Evolutionary conservation across 2,888 invertebrate species (phyloP), one percentile per base, ranked within the genome.

Genomic region (Galeopsomyia nigrocyanea): DNA sequence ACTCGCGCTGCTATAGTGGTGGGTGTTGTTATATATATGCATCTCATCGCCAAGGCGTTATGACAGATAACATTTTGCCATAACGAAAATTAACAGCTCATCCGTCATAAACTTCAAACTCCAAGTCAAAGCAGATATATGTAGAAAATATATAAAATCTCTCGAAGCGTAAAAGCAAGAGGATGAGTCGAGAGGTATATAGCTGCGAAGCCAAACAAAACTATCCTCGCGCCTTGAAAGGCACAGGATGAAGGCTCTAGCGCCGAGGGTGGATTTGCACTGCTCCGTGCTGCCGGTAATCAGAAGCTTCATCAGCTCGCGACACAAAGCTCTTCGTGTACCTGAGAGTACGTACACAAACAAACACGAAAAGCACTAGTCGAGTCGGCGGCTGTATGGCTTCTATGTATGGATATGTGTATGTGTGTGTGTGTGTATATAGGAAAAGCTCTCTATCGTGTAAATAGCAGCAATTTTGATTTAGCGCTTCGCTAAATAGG

Each of bases 401-500:
- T n/a, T n/a, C n/a, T n/a, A n/a, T n/a, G n/a, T n/a, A n/a, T n/a
- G n/a, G n/a, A n/a, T n/a, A n/a, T n/a, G n/a, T n/a, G n/a, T n/a
- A n/a, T n/a, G n/a, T n/a, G n/a, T n/a, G n/a, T n/a, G n/a, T n/a
- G n/a, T 31, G 7, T 31, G 31, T 31, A 31, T 31, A 31, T 13
- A n/a, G 60, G 21, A 47, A 60, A 21, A 14, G 14, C 49, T 2
- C 49, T 53, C 50, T 26, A 19, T 50, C 53, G 53, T n/a, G 53
- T 19, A 63, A 51, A 63, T 63, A 51, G 16, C 53, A 39, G 13
- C 53, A 53, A 53, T 63, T 63, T 63, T 63, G 63, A 63, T 63
- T 63, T 53, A 39, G 63, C 26, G 63, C n/a, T 26, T 26, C n/a
- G 61, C 39, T 39, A 63, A 63, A 63, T 19, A 53, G 53, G 53